A percentile compares a stretch with the other conserved stretches of the same genome.
Evolutionary conservation across 2,797 vertebrate species (phyloP).

Genomic region (Anguilla marmorata): DNA sequence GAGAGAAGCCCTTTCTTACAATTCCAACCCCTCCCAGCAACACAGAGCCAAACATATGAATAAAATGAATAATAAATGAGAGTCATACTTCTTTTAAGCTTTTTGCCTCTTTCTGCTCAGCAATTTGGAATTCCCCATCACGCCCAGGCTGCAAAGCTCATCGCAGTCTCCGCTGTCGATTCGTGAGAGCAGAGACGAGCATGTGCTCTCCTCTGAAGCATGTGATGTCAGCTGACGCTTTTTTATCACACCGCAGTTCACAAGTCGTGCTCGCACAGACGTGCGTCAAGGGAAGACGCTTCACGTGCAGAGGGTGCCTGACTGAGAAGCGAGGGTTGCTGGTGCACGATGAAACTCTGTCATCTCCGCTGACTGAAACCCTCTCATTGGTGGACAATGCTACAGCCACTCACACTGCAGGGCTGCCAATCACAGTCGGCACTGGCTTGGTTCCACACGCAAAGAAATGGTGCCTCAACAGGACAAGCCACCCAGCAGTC

Average conservation of each 20-base stretch:
- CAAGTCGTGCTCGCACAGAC: not conserved
- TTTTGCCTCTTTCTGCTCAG: not conserved
- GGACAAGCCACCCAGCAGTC: not conserved
- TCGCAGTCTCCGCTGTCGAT: not conserved
- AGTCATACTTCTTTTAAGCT: not conserved
- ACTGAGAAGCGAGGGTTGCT: no score
- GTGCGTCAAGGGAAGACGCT: not conserved
- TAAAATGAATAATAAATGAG: slow-evolving; percentile 2
- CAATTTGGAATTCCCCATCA: not conserved
- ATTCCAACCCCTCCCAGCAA: slow-evolving; percentile 16
- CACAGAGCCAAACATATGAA: not conserved
- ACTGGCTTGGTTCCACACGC: not conserved
- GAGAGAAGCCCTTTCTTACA: slow-evolving; percentile 32
- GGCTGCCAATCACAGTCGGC: not conserved
- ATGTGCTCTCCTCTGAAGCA: not conserved
- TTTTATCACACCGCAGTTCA: not conserved
- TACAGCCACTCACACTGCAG: not conserved
- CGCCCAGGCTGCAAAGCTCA: not conserved
- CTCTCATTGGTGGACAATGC: not conserved
- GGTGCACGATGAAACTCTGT: no score
- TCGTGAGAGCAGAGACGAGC: not conserved
- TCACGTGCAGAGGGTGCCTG: not conserved
- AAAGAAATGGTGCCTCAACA: not conserved
- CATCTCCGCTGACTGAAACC: no score
- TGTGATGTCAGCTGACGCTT: not conserved